phyloP scores from a whole-genome alignment of 1,140 invertebrate genomes.

The Ceratina australensis region DNA sequence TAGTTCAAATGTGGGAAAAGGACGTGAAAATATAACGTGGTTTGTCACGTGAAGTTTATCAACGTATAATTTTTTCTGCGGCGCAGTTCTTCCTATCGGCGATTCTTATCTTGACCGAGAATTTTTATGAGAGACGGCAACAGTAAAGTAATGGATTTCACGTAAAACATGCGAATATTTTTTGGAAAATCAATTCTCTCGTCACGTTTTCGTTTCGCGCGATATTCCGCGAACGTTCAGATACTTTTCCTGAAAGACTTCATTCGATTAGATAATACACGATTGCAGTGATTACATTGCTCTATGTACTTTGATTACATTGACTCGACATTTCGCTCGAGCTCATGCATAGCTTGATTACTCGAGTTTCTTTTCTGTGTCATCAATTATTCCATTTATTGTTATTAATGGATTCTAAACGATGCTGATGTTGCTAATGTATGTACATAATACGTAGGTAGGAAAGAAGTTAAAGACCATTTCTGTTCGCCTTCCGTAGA shows the following conservation, averaged over 20 bases:
- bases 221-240: background rate
- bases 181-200: too few relatives aligned
- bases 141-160: too few relatives aligned
- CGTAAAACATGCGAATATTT: too few relatives aligned
- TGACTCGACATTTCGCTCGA: background rate
- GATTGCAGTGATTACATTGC: background rate
- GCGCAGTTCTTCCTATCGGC: background rate
- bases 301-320: background rate
- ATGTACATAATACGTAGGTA: background rate
- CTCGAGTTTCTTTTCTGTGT: background rate
- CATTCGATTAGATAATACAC: background rate
- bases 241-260: background rate
- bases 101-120: constrained; percentile 18
- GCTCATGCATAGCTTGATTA: background rate
- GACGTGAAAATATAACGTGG: too few relatives aligned
- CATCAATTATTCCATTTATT: background rate
- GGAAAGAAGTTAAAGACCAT: too few relatives aligned
- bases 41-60: constrained; percentile 7
- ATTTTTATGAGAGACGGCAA: background rate
- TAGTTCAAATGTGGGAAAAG: too few relatives aligned
- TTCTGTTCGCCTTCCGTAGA: background rate
- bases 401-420: background rate
- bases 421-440: background rate
- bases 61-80: constrained; percentile 3
- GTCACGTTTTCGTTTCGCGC: background rate